Percentiles rank a stretch among this genome's conserved stretches.
phyloP scores from a whole-genome alignment of 2,888 invertebrate genomes.

The Cephonodes hylas region DNA sequence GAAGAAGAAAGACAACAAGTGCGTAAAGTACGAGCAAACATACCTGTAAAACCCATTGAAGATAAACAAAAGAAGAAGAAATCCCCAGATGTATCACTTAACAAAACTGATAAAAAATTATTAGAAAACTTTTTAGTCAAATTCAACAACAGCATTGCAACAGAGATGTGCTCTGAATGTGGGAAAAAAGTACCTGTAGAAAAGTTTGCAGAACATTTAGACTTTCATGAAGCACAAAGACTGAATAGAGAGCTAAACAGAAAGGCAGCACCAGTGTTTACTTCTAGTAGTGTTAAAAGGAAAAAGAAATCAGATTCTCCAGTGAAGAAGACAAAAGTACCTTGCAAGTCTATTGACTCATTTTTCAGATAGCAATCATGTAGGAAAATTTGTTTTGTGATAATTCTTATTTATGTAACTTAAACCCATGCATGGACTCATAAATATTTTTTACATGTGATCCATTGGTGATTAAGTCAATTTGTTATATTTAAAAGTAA shows the following conservation, averaged over 20 bases:
- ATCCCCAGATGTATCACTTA: constrained; percentile 26
- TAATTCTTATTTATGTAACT: background rate
- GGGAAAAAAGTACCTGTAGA: constrained; percentile 80
- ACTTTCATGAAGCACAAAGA: constrained; percentile 92
- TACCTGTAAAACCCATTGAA: constrained; percentile 8
- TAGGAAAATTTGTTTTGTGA: too few species aligned
- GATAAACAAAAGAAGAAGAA: constrained; percentile 31
- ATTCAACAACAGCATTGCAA: constrained; percentile 52
- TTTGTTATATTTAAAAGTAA: background rate
- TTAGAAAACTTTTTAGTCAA: constrained; percentile 73
- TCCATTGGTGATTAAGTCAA: too few species aligned
- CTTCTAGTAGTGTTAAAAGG: constrained; percentile 51
- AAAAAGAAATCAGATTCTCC: constrained; percentile 62
- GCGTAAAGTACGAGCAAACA: constrained; percentile 16
- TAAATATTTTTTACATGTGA: too few species aligned
- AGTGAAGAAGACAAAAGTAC: constrained; percentile 59
- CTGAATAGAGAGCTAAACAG: constrained; percentile 85
- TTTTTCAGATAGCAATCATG: constrained; percentile 61
- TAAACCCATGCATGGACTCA: too few species aligned
- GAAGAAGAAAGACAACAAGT: constrained; percentile 71
- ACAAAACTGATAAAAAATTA: constrained; percentile 49
- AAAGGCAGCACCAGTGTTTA: constrained; percentile 33
- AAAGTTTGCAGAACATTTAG: constrained; percentile 87
- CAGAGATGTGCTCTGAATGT: constrained; percentile 86
- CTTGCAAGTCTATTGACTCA: constrained; percentile 64